A percentile compares a stretch with the other conserved stretches of the same genome.
Conservation (phyloP, 2,113 vertebrate species). For the Osmerus eperlanus region DNA sequence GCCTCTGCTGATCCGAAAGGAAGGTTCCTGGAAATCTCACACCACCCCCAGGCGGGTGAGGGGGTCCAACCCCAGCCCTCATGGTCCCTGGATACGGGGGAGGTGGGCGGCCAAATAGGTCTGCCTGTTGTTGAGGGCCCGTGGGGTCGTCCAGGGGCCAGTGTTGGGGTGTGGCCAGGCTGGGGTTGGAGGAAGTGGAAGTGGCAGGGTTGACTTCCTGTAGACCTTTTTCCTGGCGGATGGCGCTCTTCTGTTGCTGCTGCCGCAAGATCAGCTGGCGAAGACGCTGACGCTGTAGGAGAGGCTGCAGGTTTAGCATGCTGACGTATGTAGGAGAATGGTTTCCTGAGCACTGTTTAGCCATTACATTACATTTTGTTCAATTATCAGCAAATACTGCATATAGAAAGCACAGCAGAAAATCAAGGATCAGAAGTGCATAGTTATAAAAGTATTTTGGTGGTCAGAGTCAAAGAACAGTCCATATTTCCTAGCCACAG, state of each 20-base stretch:
- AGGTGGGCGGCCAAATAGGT: constrained; percentile 84
- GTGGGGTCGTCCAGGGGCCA: constrained; percentile 81
- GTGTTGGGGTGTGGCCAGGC: constrained; percentile 41
- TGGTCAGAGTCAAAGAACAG: too few species aligned
- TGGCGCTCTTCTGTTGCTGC: constrained; percentile 86
- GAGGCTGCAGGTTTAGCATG: constrained; percentile 5
- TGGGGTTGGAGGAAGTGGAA: constrained; percentile 34
- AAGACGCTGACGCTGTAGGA: constrained; percentile 83
- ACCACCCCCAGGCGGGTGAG: constrained; percentile 60
- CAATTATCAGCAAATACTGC: too few species aligned
- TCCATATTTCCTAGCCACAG: too few species aligned
- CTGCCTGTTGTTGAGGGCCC: constrained; percentile 33
- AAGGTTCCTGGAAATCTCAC: constrained; percentile 70
- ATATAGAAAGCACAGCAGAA: too few species aligned
- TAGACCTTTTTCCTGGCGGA: constrained; percentile 85
- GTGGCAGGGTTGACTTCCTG: constrained; percentile 68
- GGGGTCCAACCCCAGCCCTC: constrained; percentile 34
- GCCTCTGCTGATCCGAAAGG: constrained; percentile 67
- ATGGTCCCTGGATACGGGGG: constrained; percentile 89
- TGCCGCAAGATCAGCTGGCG: constrained; percentile 91
- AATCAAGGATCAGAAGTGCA: too few species aligned
- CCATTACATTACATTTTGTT: too few species aligned
- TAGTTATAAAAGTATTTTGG: too few species aligned
- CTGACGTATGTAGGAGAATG: too few species aligned
- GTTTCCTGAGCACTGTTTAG: too few species aligned